Evolutionary conservation across 2,888 invertebrate genomes (phyloP), one percentile per base, ranked within the genome.

Genomic region (Gari tellinella): DNA sequence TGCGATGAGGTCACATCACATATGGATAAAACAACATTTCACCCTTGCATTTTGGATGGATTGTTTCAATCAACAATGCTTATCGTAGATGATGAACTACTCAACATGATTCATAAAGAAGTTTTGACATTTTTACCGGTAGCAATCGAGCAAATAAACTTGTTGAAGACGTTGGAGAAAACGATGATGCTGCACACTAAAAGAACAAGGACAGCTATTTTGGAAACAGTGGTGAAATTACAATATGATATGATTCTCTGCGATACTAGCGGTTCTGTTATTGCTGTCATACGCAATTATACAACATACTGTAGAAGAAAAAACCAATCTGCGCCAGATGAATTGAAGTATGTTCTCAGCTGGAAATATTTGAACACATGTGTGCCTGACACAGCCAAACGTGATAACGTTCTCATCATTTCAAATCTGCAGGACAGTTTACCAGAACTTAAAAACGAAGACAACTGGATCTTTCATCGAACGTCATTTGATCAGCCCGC

Each of bases 41-140:
- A 64, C 46, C 64, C 64, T 0, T 55, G 55, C 17, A 40, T 64
- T n/a, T 23, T 64, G n/a, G 64, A 64, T 40, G 55, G 48, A 0
- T 37, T 56, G 38, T 31, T 64, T 4, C 64, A 64, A 48, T 41
- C 55, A 10, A 26, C 55, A 17, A 37, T 56, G 21, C 12, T 56
- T 14, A 15, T 56, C n/a, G 10, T 41, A 12, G 10, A n/a, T 3
- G 14, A 23, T 10, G 12, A 17, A 17, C 5, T 4, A 51, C 25
- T 14, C 1, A 51, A 15, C 17, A 38, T 38, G 17, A 8, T 19
- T 1, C 2, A 15, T 12, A 5, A 8, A 12, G 55, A 19, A 38
- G 12, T 15, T 1, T 40, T n/a, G 14, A 23, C 37, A 23, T 41
- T 21, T 56, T 23, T 56, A 2, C 56, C 56, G 7, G 43, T 43